These are phyloP conservation scores for Camponotus vicinus DNA, from an alignment of 1,140 invertebrate species.

Conservation along the genomic window DNA sequence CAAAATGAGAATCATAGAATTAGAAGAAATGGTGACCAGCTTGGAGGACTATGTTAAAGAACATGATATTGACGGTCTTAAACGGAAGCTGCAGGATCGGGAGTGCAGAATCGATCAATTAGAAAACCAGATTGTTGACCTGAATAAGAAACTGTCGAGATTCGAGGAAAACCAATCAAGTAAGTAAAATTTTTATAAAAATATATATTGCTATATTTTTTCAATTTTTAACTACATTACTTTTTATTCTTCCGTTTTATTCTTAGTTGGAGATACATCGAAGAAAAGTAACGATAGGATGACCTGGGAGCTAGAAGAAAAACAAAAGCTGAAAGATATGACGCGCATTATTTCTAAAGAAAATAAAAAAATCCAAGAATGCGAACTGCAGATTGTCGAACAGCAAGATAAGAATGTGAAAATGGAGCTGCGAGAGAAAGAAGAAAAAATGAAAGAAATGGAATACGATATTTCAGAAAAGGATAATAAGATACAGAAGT, in stretches of 20 bases:
- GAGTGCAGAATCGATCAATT: slow-evolving; percentile 81
- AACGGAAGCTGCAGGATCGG: slow-evolving; percentile 80
- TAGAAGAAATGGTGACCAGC: slow-evolving; percentile 82
- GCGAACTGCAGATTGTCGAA: background rate
- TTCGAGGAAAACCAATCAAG: slow-evolving; percentile 26
- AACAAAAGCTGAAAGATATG: background rate
- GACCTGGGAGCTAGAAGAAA: slow-evolving; percentile 32
- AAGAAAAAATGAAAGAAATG: slow-evolving; percentile 81
- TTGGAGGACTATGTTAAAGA: slow-evolving; percentile 82
- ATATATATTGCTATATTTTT: background rate
- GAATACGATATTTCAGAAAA: slow-evolving; percentile 78
- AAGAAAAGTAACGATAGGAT: background rate
- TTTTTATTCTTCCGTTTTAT: background rate
- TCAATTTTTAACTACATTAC: background rate
- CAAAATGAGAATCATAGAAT: slow-evolving; percentile 78
- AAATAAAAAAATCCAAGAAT: background rate
- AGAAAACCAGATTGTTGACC: slow-evolving; percentile 64
- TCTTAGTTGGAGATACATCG: background rate
- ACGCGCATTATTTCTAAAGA: background rate
- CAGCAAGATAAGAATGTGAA: background rate
- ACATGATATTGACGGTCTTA: slow-evolving; percentile 80
- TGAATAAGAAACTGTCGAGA: slow-evolving; percentile 70
- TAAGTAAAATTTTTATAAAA: slow-evolving; percentile 5
- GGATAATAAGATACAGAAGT: slow-evolving; percentile 77
- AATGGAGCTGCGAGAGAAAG: slow-evolving; percentile 68